phyloP scores from a whole-genome alignment of 2,113 vertebrate species.

The human (Homo sapiens) region DNA sequence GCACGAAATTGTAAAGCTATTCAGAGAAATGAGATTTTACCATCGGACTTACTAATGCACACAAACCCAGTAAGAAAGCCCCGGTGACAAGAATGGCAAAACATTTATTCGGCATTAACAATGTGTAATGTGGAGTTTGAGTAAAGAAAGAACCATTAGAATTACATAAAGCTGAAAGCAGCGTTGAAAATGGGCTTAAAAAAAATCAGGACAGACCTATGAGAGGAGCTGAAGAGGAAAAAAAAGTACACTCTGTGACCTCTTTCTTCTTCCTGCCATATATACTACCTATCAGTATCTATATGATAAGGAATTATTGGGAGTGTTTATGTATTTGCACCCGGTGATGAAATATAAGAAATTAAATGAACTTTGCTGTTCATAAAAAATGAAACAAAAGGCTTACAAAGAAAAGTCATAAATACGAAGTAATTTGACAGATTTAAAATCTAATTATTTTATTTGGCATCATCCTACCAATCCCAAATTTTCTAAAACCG shows the following conservation, averaged over 20 bases:
- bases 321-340: background rate
- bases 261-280: background rate
- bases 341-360: background rate
- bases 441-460: conserved; percentile 37
- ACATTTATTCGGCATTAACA: conserved; percentile 63
- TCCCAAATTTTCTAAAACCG: background rate
- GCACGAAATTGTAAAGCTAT: conserved; percentile 79
- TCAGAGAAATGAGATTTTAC: conserved; percentile 80
- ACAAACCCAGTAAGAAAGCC: conserved; percentile 43
- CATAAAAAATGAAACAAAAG: background rate
- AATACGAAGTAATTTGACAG: background rate
- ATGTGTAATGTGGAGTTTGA: conserved; percentile 36
- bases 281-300: background rate
- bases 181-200: background rate
- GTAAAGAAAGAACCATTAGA: conserved; percentile 20
- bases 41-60: conserved; percentile 57
- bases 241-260: background rate
- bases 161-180: background rate
- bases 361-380: conserved; percentile 2
- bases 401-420: background rate
- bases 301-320: background rate
- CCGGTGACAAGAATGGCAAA: background rate
- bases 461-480: background rate
- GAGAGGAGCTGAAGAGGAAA: background rate
- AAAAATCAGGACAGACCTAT: background rate